These are phyloP conservation scores for Gisinianus flammeolus DNA, from an alignment of 2,888 invertebrate species.

Conservation along the genomic window DNA sequence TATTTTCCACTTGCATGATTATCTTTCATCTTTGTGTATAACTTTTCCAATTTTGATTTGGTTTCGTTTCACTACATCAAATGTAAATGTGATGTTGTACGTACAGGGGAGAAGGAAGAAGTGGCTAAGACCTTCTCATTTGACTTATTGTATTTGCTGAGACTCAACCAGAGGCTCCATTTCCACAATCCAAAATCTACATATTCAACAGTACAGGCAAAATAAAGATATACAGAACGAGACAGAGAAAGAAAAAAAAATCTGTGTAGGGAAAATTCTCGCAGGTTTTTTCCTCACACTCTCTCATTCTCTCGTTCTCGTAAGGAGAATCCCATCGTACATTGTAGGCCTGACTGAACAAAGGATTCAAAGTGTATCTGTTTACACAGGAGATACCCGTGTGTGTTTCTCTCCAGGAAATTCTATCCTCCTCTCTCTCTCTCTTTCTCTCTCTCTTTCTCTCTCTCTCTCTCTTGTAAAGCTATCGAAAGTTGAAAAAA, in stretches of 20 bases:
- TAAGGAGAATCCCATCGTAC: background rate
- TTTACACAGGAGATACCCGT: constrained; percentile 30
- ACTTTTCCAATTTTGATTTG: constrained; percentile 50
- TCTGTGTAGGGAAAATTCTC: background rate
- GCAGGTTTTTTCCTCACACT: background rate
- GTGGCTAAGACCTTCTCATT: background rate
- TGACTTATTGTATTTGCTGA: constrained; percentile 16
- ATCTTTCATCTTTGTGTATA: constrained; percentile 39
- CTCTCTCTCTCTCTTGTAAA: too few relatives aligned
- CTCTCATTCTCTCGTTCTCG: background rate
- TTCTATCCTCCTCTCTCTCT: background rate
- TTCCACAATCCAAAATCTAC: too few relatives aligned
- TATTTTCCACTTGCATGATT: constrained; percentile 45
- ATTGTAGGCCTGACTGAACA: constrained; percentile 19
- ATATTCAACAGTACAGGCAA: too few relatives aligned
- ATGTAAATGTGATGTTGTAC: background rate
- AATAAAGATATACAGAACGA: background rate
- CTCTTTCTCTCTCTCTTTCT: background rate
- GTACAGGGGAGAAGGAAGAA: constrained; percentile 1
- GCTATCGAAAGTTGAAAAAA: too few relatives aligned
- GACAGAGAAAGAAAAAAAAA: background rate
- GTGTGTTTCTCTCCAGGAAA: too few relatives aligned
- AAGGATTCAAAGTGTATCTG: constrained; percentile 24
- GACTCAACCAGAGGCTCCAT: too few relatives aligned
- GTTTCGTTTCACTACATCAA: constrained; percentile 24